phyloP scores from a whole-genome alignment of 2,797 vertebrate genomes.

The Eleutherodactylus coqui region DNA sequence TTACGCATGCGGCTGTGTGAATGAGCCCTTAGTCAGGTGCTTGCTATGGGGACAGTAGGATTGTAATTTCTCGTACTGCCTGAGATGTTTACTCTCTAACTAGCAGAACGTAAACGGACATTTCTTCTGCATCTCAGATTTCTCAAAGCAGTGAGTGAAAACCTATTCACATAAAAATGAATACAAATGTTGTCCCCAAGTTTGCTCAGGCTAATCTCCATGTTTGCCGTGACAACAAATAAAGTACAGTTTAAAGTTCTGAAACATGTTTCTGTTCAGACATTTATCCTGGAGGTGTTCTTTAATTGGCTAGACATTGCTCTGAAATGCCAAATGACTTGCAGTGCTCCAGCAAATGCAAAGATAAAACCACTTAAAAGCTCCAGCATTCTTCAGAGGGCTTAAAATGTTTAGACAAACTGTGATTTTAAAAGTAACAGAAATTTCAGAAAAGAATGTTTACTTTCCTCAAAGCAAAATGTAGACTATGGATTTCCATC shows the following conservation, averaged over 20 bases:
- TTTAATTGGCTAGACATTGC: constrained; percentile 56
- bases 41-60: neutral
- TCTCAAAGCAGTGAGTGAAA: constrained; percentile 12
- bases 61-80: neutral
- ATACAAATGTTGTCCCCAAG: constrained; percentile 29
- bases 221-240: constrained; percentile 51
- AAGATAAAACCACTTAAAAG: constrained; percentile 63
- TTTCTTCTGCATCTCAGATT: constrained; percentile 14
- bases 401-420: constrained; percentile 63
- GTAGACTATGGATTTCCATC: constrained; percentile 46
- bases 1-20: too few species aligned
- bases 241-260: constrained; percentile 39
- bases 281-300: constrained; percentile 35
- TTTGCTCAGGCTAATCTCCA: constrained; percentile 45
- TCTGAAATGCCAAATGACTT: constrained; percentile 51
- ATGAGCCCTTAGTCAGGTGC: too few species aligned
- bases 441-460: constrained; percentile 57
- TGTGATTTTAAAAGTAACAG: constrained; percentile 63
- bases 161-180: constrained; percentile 24
- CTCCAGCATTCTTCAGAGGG: constrained; percentile 51
- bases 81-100: constrained; percentile 2
- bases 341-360: constrained; percentile 31
- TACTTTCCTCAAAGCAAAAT: constrained; percentile 46
- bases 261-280: constrained; percentile 51
- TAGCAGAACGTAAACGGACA: constrained; percentile 39